A percentile compares a stretch with the other conserved stretches of the same genome.
Evolutionary conservation across 2,888 invertebrate species (phyloP).

Genomic region (Lobophora halterata): DNA sequence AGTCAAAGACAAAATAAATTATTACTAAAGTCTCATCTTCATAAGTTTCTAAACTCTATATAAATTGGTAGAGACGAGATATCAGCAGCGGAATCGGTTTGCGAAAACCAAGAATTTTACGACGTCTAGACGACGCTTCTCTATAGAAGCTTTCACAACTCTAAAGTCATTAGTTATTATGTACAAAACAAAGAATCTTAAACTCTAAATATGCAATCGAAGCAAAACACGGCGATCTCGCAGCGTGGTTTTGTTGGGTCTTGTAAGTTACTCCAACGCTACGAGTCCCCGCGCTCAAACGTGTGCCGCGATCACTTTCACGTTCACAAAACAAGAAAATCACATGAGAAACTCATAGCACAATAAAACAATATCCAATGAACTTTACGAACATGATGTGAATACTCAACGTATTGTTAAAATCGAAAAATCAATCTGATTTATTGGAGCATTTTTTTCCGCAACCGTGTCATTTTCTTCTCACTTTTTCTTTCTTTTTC

Average conservation of each 20-base stretch:
- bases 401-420: slow-evolving; percentile 22
- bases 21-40: too few relatives aligned
- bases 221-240: slow-evolving; percentile 16
- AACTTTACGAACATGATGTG: slow-evolving; percentile 26
- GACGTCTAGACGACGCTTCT: too few relatives aligned
- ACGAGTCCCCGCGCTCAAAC: slow-evolving; percentile 58
- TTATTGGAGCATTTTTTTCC: slow-evolving; percentile 11
- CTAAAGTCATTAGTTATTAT: slow-evolving; percentile 5
- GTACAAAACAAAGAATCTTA: slow-evolving; percentile 8
- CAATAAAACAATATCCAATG: slow-evolving; percentile 36
- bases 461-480: slow-evolving; percentile 27
- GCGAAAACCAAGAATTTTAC: too few relatives aligned
- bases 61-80: too few relatives aligned
- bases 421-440: slow-evolving; percentile 6
- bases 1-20: too few relatives aligned
- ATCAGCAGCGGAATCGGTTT: too few relatives aligned
- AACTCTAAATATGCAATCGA: slow-evolving; percentile 19
- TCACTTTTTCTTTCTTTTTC: slow-evolving; percentile 43
- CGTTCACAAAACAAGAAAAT: slow-evolving; percentile 42
- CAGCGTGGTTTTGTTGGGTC: slow-evolving; percentile 23
- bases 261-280: slow-evolving; percentile 57
- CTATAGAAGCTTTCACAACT: slow-evolving; percentile 15
- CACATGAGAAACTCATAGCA: slow-evolving; percentile 45
- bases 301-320: slow-evolving; percentile 66
- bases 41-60: too few relatives aligned